Evolutionary conservation across 2,888 invertebrate species (phyloP).

Genomic region (Epistrophe eligans): DNA sequence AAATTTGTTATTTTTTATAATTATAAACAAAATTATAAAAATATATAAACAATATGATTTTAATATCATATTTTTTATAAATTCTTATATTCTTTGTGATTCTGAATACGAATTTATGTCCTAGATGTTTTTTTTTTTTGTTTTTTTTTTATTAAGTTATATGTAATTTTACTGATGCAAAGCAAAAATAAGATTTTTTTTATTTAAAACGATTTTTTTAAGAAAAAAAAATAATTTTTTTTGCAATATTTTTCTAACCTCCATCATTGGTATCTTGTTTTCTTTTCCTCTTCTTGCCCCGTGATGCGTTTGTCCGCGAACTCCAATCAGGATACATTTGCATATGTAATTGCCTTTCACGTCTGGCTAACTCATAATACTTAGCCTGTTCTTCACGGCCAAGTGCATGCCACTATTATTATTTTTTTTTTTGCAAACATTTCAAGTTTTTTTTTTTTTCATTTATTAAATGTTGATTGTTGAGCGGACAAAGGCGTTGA

Average conservation of each 20-base stretch:
- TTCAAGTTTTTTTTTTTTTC: slow-evolving; percentile 38
- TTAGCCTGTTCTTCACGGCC: slow-evolving; percentile 99
- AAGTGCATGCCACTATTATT: slow-evolving; percentile 97
- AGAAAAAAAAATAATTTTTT: slow-evolving; percentile 72
- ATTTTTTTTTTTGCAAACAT: not conserved
- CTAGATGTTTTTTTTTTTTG: slow-evolving; percentile 19
- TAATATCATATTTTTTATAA: not conserved
- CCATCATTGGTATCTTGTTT: slow-evolving; percentile 98
- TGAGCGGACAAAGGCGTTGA: slow-evolving; percentile 66
- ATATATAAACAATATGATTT: not conserved
- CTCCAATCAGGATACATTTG: slow-evolving; percentile 99
- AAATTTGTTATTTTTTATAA: slow-evolving; percentile 19
- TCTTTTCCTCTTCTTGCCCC: slow-evolving; percentile 99
- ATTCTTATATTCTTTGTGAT: slow-evolving; percentile 51
- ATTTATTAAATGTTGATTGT: slow-evolving; percentile 65
- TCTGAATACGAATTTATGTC: slow-evolving; percentile 40
- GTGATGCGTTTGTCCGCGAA: slow-evolving; percentile 99
- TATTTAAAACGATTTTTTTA: slow-evolving; percentile 31
- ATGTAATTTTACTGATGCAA: not conserved
- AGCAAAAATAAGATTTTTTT: slow-evolving; percentile 12
- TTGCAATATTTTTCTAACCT: slow-evolving; percentile 87
- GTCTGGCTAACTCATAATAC: slow-evolving; percentile 99
- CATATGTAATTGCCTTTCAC: slow-evolving; percentile 99
- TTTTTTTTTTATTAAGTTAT: slow-evolving; percentile 26
- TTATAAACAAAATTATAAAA: slow-evolving; percentile 21